Evolutionary conservation across 2,797 vertebrate genomes (phyloP), one percentile per base, ranked within the genome.

Genomic region (Todus mexicanus): DNA sequence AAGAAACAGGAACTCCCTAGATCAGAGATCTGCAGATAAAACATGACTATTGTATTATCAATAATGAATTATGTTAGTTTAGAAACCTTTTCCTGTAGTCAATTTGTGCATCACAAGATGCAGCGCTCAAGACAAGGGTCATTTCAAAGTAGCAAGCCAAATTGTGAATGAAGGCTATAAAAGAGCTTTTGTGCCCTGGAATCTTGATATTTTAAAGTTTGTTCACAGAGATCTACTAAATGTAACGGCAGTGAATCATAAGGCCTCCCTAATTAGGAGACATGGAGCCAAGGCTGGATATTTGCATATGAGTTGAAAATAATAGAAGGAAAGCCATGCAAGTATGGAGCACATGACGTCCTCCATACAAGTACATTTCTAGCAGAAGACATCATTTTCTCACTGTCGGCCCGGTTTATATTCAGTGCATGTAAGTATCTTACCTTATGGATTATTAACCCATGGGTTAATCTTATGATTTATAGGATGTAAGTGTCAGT

Each of bases 121-220:
- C 61, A 60, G 21, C 20, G 17, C 63, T 86, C 71, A 82, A 85
- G n/a, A 66, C 31, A 84, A 79, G 37, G 68, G 45, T 84, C 56
- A 84, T 73, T 91, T 84, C 65, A 61, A 92, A 96, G 95, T 74
- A 80, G 71, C 77, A 96, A 92, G 57, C 17, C 25, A 31, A 60
- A 9, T 59, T 74, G 54, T 76, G 57, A 90, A 91, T 37, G 16
- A 76, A 84, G 11, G 15, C 10, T 66, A 53, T 81, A 73, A 91
- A 92, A 84, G 80, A 90, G 37, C 74, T 90, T 90, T 92, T 93
- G 86, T 96, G 65, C 45, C 45, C n/a, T 82, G 74, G 48, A 89
- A 92, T 88, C 78, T 42, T 76, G 91, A 11, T 90, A 84, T 76
- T 89, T 93, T 70, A 84, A 79, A 47, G 9, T 82, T 79, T 79